These are phyloP conservation scores for Cyphomyrus plagiostoma DNA, from an alignment of 2,113 vertebrate genomes.

Conservation along the genomic window DNA sequence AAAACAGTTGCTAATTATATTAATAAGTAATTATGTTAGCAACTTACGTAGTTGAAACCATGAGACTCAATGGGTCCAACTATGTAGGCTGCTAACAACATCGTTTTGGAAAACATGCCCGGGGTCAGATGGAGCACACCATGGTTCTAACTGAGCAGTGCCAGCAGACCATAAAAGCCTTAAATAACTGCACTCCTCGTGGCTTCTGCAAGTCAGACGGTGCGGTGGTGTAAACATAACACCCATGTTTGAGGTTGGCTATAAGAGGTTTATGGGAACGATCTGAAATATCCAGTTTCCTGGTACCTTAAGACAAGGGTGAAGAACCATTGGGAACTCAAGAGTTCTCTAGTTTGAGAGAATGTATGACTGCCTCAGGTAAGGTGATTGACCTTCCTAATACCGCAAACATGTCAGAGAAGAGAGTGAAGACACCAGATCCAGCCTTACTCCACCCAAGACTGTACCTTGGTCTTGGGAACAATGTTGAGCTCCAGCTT, in stretches of 20 bases:
- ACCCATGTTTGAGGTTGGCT: background rate
- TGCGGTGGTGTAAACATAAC: background rate
- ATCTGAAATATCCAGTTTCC: background rate
- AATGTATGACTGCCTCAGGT: background rate
- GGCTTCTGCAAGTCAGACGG: background rate
- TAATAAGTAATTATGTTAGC: background rate
- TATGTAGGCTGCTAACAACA: background rate
- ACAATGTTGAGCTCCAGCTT: constrained; percentile 95
- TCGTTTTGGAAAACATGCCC: background rate
- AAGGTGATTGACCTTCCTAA: background rate
- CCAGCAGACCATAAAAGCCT: background rate
- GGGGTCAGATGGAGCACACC: background rate
- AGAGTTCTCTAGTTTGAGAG: background rate
- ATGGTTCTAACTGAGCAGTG: background rate
- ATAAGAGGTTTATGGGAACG: background rate
- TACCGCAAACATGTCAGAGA: background rate
- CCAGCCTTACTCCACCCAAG: background rate
- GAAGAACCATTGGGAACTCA: background rate
- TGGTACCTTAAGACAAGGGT: background rate
- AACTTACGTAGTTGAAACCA: background rate
- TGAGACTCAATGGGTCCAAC: background rate
- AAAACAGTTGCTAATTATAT: background rate
- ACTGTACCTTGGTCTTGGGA: constrained; percentile 80
- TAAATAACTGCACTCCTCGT: background rate
- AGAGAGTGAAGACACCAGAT: background rate